These are phyloP conservation scores for Colinus virginianus DNA, from an alignment of 2,113 vertebrate species.

Conservation along the genomic window DNA sequence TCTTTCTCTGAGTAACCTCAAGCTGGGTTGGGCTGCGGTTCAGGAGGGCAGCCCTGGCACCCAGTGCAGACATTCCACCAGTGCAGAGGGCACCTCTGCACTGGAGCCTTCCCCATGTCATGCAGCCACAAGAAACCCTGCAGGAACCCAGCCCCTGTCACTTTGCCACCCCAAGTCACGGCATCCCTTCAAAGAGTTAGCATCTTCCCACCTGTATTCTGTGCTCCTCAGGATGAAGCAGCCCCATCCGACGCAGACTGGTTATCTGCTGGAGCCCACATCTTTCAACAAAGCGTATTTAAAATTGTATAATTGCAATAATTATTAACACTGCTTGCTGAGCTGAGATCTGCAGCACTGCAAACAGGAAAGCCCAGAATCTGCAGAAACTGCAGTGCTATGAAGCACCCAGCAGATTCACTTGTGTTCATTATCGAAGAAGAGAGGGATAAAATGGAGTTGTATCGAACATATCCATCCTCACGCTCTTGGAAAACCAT, in stretches of 20 bases:
- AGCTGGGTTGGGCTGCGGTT: accelerated
- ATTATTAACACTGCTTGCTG: background rate
- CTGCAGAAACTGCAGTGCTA: background rate
- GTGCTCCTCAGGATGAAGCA: background rate
- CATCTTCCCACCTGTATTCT: background rate
- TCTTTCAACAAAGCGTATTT: slow-evolving; percentile 15
- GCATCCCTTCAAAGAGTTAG: background rate
- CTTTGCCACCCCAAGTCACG: background rate
- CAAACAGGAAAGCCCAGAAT: background rate
- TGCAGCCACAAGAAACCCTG: accelerated
- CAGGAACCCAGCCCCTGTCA: background rate
- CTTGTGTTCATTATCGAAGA: background rate
- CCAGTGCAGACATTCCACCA: background rate
- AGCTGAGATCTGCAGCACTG: background rate
- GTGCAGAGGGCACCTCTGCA: no score
- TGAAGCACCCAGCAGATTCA: background rate
- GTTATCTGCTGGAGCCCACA: background rate
- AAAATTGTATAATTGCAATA: background rate
- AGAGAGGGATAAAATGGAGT: background rate
- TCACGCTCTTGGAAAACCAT: background rate
- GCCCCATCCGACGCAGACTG: background rate
- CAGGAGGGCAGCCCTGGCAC: background rate
- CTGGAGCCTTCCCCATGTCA: background rate
- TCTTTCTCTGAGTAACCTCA: background rate
- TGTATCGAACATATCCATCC: background rate